These are phyloP conservation scores for Pseudomugil tenellus DNA, from an alignment of 2,797 vertebrate genomes.

Conservation along the genomic window DNA sequence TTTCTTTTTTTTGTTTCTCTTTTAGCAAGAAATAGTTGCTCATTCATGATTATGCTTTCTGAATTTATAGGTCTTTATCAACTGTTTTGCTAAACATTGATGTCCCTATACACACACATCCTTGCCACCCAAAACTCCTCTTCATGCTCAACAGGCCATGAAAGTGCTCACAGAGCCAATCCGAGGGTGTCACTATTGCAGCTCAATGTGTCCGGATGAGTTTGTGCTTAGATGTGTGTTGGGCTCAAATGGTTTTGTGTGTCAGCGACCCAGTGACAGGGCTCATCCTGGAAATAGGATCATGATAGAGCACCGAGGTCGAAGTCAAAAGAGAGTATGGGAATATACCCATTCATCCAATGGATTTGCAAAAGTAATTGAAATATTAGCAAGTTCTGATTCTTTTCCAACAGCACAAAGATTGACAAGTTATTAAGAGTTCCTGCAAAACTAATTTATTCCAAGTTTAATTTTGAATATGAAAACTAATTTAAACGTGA, in stretches of 20 bases:
- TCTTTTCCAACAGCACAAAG: conserved; percentile 1
- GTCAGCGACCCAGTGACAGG: conserved; percentile 48
- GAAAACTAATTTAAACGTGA: background rate
- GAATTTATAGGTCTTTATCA: conserved; percentile 19
- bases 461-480: background rate
- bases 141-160: conserved; percentile 75
- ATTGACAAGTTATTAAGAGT: background rate
- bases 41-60: conserved; percentile 31
- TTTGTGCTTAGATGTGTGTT: conserved; percentile 58
- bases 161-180: conserved; percentile 72
- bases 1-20: conserved; percentile 30
- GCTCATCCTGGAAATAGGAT: conserved; percentile 61
- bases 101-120: conserved; percentile 26
- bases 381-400: background rate
- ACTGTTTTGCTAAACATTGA: conserved; percentile 5
- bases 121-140: conserved; percentile 56
- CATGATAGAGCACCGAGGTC: conserved; percentile 37
- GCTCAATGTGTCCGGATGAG: conserved; percentile 69
- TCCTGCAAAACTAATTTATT: background rate
- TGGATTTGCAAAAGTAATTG: background rate
- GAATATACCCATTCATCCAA: conserved; percentile 44
- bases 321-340: conserved; percentile 20
- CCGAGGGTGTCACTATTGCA: conserved; percentile 71
- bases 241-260: conserved; percentile 57
- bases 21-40: conserved; percentile 51